These are phyloP conservation scores for Kradibia gibbosae DNA, from an alignment of 1,140 invertebrate genomes.

Conservation along the genomic window DNA sequence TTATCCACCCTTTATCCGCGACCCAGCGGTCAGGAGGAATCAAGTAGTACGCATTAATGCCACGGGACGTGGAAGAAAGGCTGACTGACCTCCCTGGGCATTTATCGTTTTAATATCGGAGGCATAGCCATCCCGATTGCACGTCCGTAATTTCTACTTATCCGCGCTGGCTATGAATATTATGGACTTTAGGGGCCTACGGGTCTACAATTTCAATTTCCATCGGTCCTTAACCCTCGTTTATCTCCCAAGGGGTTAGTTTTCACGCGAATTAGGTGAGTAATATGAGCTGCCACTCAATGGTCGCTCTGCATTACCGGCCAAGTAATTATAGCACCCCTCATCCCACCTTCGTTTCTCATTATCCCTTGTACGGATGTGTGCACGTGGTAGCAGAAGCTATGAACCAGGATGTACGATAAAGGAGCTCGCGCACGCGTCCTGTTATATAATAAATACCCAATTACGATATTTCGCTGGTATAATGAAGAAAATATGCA, in stretches of 20 bases:
- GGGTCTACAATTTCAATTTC: constrained; percentile 54
- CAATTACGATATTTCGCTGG: neutral
- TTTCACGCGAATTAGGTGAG: constrained; percentile 67
- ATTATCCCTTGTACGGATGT: neutral
- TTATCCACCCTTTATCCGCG: neutral
- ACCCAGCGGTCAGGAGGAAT: neutral
- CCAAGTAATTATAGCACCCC: constrained; percentile 66
- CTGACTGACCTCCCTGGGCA: neutral
- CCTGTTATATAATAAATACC: neutral
- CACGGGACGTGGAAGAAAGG: neutral
- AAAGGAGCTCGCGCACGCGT: neutral
- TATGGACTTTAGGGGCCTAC: neutral
- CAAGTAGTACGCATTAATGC: neutral
- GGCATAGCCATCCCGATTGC: neutral
- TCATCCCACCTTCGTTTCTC: constrained; percentile 1
- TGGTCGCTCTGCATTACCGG: constrained; percentile 66
- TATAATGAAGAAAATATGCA: neutral
- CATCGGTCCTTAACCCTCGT: constrained; percentile 38
- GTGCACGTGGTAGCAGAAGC: neutral
- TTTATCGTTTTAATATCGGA: neutral
- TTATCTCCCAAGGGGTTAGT: constrained; percentile 66
- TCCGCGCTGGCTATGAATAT: constrained; percentile 50
- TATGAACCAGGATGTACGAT: neutral
- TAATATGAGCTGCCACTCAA: constrained; percentile 72
- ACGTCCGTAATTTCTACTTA: constrained; percentile 4